Evolutionary conservation across 2,888 invertebrate species (phyloP), one percentile per base, ranked within the genome.

Genomic region (Drosophila fulvimacula): DNA sequence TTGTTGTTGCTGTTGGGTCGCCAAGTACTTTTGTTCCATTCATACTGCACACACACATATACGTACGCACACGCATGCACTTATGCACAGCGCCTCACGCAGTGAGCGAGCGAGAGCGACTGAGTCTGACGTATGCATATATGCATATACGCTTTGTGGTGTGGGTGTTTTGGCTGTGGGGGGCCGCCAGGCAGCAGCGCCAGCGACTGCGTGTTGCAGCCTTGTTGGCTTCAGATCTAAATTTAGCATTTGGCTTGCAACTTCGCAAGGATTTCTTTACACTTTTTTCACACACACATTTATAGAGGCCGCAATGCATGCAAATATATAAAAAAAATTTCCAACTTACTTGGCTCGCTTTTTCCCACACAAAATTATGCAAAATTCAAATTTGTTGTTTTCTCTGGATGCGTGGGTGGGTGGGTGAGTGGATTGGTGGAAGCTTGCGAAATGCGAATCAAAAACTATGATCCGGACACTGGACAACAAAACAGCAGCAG

Each of bases 21-120:
- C 81, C 69, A 79, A 83, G 87, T 81, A 83, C 88, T 82, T 83
- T 83, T 83, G 83, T 88, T 83, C 83, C 83, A 83, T 83, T 83
- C 83, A 83, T 83, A 86, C 78, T 69, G 79, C 55, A 49, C 38
- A 53, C 34, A 63, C 57, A 38, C 38, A 69, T 52, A 48, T 42
- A 52, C 32, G 60, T 49, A 65, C 51, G 48, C 61, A 67, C 49
- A 69, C 69, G 75, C 66, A 77, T 75, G 76, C 66, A 73, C 66
- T 75, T 76, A 64, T 76, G 63, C 73, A 70, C 61, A 66, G 55
- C 41, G 48, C 55, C 68, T 65, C 62, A 52, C 68, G 62, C 68
- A 69, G 76, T 27, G 73, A 75, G 64, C 46, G 34, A 34, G 48
- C 39, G 65, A 49, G 53, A 67, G 19, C 36, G 53, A 53, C 34